Conservation (phyloP, 1,140 invertebrate genomes). For the Chrysomallon squamiferum region DNA sequence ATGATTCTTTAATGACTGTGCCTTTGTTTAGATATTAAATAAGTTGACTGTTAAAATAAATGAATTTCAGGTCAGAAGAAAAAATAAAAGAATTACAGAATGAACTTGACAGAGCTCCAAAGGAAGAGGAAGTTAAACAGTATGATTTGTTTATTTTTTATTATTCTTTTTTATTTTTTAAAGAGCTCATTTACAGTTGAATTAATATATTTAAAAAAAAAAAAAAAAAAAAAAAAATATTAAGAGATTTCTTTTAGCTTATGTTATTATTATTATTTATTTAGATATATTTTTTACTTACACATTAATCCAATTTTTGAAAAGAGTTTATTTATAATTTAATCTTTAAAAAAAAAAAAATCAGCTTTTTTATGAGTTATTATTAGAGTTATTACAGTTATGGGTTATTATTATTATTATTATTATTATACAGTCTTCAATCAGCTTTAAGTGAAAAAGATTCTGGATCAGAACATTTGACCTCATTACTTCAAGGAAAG, state of each 20-base stretch:
- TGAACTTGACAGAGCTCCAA: conserved; percentile 29
- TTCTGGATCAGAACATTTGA: conserved; percentile 9
- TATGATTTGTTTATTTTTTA: conserved; percentile 69
- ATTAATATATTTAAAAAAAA: conserved; percentile 67
- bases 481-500: conserved; percentile 40
- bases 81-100: conserved; percentile 28
- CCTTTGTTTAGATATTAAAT: no score
- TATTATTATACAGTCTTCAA: conserved; percentile 19
- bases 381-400: no score
- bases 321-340: no score
- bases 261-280: no score
- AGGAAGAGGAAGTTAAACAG: conserved; percentile 29
- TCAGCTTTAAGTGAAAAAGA: conserved; percentile 19
- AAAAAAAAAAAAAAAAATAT: conserved; percentile 63
- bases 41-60: no score
- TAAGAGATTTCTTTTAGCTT: not conserved
- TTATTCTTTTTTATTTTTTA: conserved; percentile 68
- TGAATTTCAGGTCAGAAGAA: conserved; percentile 22
- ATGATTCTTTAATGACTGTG: no score
- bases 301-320: no score
- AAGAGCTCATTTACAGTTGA: conserved; percentile 72
- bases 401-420: no score
- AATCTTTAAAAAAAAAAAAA: no score
- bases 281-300: no score
- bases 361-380: no score